phyloP scores from a whole-genome alignment of 2,888 invertebrate genomes.

The Hemicrepidius hirtus region DNA sequence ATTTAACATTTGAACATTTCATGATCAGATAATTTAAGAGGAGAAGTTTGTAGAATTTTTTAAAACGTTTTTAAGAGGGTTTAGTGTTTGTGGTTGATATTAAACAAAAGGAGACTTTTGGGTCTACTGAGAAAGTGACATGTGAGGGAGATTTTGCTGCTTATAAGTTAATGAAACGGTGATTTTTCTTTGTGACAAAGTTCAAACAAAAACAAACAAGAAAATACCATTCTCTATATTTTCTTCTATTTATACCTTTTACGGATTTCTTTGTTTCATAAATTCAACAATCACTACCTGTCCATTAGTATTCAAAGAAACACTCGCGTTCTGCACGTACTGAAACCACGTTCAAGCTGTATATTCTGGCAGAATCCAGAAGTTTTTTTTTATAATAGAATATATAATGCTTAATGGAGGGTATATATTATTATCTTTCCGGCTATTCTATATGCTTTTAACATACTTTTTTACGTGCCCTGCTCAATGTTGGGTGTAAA shows the following conservation, averaged over 20 bases:
- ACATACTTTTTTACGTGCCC: conserved; percentile 38
- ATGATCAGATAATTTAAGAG: no score
- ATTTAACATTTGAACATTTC: no score
- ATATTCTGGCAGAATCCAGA: conserved; percentile 42
- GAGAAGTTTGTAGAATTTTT: no score
- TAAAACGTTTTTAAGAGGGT: no score
- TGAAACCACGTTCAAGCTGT: conserved; percentile 44
- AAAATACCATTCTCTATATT: not conserved
- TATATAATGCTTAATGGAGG: conserved; percentile 48
- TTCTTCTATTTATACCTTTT: conserved; percentile 5
- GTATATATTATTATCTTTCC: conserved; percentile 46
- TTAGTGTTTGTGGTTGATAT: no score
- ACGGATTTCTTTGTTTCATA: conserved; percentile 24
- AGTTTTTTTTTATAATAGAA: conserved; percentile 46
- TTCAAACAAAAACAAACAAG: not conserved
- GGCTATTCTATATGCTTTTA: conserved; percentile 47
- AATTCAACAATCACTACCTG: conserved; percentile 35
- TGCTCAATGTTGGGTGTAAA: conserved; percentile 37
- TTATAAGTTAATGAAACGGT: no score
- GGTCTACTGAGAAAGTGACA: no score
- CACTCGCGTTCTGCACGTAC: conserved; percentile 34
- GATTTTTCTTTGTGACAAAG: no score
- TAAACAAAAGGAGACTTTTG: no score
- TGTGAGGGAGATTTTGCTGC: no score
- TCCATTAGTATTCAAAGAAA: conserved; percentile 44